Evolutionary conservation across 2,113 vertebrate species (phyloP).

Genomic region (Notothenia coriiceps): DNA sequence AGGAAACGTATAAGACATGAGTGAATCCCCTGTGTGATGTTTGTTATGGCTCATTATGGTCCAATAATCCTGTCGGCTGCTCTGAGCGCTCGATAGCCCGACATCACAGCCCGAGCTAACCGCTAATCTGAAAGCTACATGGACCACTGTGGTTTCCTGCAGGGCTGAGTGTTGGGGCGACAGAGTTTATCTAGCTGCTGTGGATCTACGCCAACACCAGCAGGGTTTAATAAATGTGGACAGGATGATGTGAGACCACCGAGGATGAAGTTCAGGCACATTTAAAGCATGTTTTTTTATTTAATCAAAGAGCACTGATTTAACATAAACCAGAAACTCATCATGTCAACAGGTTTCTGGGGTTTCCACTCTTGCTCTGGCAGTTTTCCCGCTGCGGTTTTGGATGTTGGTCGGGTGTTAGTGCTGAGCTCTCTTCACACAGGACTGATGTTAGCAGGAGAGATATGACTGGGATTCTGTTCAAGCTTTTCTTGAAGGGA

Average conservation of each 20-base stretch:
- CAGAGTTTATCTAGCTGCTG: constrained; percentile 23
- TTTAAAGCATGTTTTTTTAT: neutral
- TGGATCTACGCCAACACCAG: constrained; percentile 25
- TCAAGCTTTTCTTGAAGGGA: neutral
- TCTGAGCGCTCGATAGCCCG: constrained; percentile 8
- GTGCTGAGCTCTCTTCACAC: neutral
- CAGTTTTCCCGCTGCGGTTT: neutral
- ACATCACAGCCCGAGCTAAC: constrained; percentile 30
- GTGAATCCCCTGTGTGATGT: neutral
- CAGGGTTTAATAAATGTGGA: constrained; percentile 38
- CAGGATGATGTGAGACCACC: constrained; percentile 23
- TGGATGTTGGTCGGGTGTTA: neutral
- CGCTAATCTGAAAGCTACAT: constrained; percentile 22
- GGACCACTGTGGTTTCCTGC: constrained; percentile 24
- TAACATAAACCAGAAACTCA: neutral
- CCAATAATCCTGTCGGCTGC: constrained; percentile 34
- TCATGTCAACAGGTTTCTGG: neutral
- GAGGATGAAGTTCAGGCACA: neutral
- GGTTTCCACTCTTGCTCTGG: neutral
- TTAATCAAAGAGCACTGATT: neutral
- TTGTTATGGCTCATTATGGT: constrained; percentile 1
- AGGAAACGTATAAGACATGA: neutral
- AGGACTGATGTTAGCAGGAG: neutral
- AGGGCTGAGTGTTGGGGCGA: neutral
- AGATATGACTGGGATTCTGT: neutral